A percentile compares a stretch with the other conserved stretches of the same genome.
These are phyloP conservation scores for Helicorthomorpha holstii DNA, from an alignment of 1,140 invertebrate genomes.

Conservation along the genomic window DNA sequence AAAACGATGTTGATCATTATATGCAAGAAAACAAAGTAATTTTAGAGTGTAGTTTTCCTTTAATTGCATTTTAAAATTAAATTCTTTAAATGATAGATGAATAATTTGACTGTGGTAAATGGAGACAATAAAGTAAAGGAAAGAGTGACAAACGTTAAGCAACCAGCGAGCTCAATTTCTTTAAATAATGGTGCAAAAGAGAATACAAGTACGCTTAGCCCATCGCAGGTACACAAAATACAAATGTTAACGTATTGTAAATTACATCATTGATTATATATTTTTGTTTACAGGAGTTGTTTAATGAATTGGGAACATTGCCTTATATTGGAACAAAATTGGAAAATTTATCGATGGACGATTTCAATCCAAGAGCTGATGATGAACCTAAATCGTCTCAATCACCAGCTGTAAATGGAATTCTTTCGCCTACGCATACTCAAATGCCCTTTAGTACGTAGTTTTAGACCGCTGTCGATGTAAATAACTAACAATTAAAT, in stretches of 20 bases:
- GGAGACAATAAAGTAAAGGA: not conserved
- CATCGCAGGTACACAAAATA: not conserved
- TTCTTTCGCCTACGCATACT: too few relatives aligned
- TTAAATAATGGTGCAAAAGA: too few relatives aligned
- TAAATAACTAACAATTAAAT: too few relatives aligned
- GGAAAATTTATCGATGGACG: constrained; percentile 61
- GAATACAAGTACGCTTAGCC: not conserved
- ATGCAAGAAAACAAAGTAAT: too few relatives aligned
- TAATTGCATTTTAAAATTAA: not conserved
- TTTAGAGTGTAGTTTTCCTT: constrained; percentile 15
- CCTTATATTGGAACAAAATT: constrained; percentile 56
- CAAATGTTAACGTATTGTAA: not conserved
- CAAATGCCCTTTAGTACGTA: too few relatives aligned
- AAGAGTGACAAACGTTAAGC: too few relatives aligned
- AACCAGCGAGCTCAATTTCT: too few relatives aligned
- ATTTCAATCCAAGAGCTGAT: constrained; percentile 55
- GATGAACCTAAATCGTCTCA: too few relatives aligned
- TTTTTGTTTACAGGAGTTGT: constrained; percentile 9
- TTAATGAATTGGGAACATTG: constrained; percentile 14
- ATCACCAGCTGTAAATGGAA: too few relatives aligned
- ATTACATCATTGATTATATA: constrained; percentile 3
- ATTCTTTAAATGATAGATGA: too few relatives aligned
- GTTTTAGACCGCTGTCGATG: too few relatives aligned
- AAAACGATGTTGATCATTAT: constrained; percentile 18
- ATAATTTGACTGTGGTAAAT: not conserved